Conservation (phyloP, 2,797 vertebrate genomes). For the Syngnathus rostellatus region DNA sequence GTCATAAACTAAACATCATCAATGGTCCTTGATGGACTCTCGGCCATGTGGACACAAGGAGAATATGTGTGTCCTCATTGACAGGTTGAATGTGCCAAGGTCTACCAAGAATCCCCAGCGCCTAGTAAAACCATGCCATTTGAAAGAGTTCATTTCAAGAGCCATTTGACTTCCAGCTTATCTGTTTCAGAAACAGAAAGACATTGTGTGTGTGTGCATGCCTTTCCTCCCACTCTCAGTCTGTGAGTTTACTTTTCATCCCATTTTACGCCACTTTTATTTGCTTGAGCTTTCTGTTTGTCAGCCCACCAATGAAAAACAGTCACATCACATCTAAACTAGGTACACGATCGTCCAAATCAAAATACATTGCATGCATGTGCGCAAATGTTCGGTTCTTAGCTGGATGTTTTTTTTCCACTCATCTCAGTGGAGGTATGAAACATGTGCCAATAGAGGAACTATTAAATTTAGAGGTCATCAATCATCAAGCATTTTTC, state of each 20-base stretch:
- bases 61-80: constrained; percentile 12
- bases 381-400: neutral
- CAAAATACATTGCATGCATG: neutral
- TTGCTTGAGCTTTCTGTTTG: constrained; percentile 44
- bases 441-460: constrained; percentile 1
- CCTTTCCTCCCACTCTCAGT: constrained; percentile 35
- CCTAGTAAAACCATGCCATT: constrained; percentile 7
- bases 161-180: constrained; percentile 19
- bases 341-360: neutral
- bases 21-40: constrained; percentile 26
- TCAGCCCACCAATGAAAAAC: constrained; percentile 27
- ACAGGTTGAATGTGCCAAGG: constrained; percentile 14
- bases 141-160: constrained; percentile 14
- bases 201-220: constrained; percentile 24
- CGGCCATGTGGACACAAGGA: constrained; percentile 17
- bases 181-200: constrained; percentile 32
- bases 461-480: constrained; percentile 3
- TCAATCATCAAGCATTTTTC: constrained; percentile 2
- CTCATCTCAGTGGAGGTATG: constrained; percentile 4
- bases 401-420: constrained; percentile 1
- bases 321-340: constrained; percentile 38
- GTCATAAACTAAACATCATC: neutral
- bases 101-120: neutral
- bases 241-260: constrained; percentile 33
- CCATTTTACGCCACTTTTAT: constrained; percentile 28